Base-by-base conservation (phyloP, 2,888 invertebrate species). In the Lordiphosa andalusiaca region DNA sequence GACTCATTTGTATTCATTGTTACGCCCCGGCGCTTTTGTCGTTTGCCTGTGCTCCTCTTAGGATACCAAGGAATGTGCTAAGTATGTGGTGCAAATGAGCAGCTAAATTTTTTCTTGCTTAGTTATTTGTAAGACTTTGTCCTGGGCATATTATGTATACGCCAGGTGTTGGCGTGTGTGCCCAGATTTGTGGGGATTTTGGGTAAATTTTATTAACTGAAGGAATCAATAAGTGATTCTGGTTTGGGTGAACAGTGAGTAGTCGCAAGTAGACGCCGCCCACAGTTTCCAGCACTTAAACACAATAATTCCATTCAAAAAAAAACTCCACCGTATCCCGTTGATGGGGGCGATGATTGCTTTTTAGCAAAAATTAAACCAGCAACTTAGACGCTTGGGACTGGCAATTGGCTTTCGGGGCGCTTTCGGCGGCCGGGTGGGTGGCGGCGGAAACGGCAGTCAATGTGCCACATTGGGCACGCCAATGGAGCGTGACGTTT, bases 1-100 rank as follows among this genome's bases (percentile, higher is more conserved):
- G 73, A 78, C 61, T 73, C 80, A 78, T 73, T 73, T 73, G 80
- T 73, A 73, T 73, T 73, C 73, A 73, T 73, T 78, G 80, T 65
- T 68, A 59, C 72, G 72, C 75, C 75, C 55, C 47, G 30, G 50
- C 55, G 68, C 78, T 67, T 69, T 71, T 69, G 67, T 62, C 57
- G 61, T 51, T 53, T 44, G n/a, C 1, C 42, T 53, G 44, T 55
- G 51, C 39, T 25, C 16, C 46, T 33, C 39, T 46, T 9, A 19
- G 23, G 12, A n/a, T 23, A 25, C 23, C 23, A 4, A 13, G 30
- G 40, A 23, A 39, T 44, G 53, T 61, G 44, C 40, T 41, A 44
- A 35, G 64, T 6, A 49, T 48, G 55, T 44, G 41, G 61, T 53
- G 61, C 61, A 62, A 61, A 62, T 53, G 53, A 62, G 63, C 46